Percentiles rank a stretch among this genome's conserved stretches.
Conservation (phyloP, 2,888 invertebrate genomes). For the Chalcis sispes region DNA sequence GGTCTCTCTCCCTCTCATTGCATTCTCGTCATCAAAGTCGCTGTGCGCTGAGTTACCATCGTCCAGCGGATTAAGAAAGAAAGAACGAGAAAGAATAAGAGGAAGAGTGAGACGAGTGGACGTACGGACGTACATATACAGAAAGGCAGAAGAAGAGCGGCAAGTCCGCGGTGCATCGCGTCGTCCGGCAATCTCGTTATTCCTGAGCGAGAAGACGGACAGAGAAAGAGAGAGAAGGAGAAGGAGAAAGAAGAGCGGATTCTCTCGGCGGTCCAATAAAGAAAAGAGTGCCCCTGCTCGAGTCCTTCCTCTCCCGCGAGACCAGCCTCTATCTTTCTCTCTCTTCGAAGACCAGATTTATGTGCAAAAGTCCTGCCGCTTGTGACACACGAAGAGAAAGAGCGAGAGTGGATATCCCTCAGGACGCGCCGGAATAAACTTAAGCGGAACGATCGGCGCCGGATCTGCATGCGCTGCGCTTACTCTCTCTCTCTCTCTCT, state of each 20-base stretch:
- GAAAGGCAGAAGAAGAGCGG: neutral
- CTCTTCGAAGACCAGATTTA: constrained; percentile 73
- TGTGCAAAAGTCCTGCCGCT: constrained; percentile 72
- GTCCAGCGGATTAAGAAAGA: constrained; percentile 5
- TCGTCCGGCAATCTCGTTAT: constrained; percentile 63
- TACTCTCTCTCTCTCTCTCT: constrained; percentile 15
- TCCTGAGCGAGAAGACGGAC: constrained; percentile 63
- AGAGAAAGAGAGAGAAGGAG: constrained; percentile 58
- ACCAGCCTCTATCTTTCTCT: constrained; percentile 41
- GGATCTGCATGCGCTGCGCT: constrained; percentile 67
- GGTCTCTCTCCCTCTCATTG: no score
- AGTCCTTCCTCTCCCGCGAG: constrained; percentile 70
- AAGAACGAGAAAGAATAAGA: neutral
- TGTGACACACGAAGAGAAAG: constrained; percentile 65
- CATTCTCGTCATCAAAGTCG: no score
- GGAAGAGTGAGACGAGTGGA: neutral
- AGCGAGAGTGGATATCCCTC: constrained; percentile 68
- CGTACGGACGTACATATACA: no score
- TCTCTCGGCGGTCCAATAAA: constrained; percentile 73
- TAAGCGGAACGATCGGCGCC: constrained; percentile 68
- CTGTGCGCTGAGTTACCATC: no score
- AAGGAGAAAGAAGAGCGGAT: constrained; percentile 58
- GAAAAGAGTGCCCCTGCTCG: constrained; percentile 72
- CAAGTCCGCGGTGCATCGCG: constrained; percentile 26
- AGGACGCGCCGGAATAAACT: constrained; percentile 72